Base-by-base conservation (phyloP, 1,140 invertebrate species). In the Aporrectodea caliginosa region DNA sequence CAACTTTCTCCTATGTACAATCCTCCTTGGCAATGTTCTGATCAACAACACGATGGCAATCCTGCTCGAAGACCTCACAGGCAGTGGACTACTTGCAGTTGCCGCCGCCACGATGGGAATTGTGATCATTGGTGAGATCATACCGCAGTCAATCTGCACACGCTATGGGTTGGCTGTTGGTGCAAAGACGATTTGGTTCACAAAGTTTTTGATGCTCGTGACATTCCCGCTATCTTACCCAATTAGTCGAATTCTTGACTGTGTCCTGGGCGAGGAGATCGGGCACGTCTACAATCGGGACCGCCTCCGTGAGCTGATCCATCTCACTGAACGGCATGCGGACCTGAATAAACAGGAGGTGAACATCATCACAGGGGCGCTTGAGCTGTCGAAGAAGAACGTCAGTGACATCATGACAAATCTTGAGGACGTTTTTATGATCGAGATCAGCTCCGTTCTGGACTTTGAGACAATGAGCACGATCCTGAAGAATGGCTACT, bases 11-110 rank as follows among this genome's bases (percentile, higher is more conserved):
- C 90, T 99, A 16, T 99, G 98, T 90, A 91, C 92, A 35, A 94
- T 99, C 83, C 88, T 99, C 69, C 91, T 99, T 35, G 97, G 96
- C n/a, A 99, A 99, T 88, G 98, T 99, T 43, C 91, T 98, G 78
- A 98, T 99, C 6, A 99, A 99, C 89, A 97, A 95, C 0, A 94
- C 95, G 16, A 94, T 99, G 84, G 98, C 98, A 0, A 98, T 99
- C 88, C 88, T 99, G 14, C 88, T 99, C 86, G 98, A 99, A 86
- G 93, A 95, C 84, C 88, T 99, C 80, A 97, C 96, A 27, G 95
- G 95, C 43, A 78, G 84, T 84, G 92, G 92, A 12, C 78, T 91
- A 34, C 91, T 98, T 80, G 96, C 97, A 68, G 87, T 91, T 58
- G 85, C 90, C 79, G 84, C 77, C 34, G 87, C 97, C 1, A 98